Conservation (phyloP, 2,888 invertebrate species). For the Cremastobaeus sp. region DNA sequence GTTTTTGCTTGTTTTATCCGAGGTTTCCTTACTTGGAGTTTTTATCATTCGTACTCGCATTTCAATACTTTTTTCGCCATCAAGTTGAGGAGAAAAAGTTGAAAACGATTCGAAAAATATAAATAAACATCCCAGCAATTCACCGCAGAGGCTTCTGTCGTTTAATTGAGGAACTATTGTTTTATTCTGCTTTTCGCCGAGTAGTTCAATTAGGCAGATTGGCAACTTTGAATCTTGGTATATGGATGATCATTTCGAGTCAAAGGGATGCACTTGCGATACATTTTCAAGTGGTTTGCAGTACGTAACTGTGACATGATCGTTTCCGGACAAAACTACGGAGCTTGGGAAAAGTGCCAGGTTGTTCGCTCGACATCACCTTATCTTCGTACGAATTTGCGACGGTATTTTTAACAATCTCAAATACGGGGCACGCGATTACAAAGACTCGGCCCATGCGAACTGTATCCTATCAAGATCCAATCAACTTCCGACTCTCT, state of each 20-base stretch:
- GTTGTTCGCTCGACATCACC: conserved; percentile 54
- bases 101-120: too few species aligned
- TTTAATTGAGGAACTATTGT: too few species aligned
- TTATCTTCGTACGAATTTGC: conserved; percentile 59
- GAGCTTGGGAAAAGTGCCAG: conserved; percentile 66
- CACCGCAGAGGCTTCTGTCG: too few species aligned
- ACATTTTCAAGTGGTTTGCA: conserved; percentile 41
- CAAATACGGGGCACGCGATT: too few species aligned
- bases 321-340: conserved; percentile 50
- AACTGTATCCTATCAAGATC: conserved; percentile 8
- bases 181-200: not conserved
- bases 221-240: not conserved
- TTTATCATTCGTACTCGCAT: not conserved
- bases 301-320: conserved; percentile 56
- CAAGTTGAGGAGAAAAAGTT: too few species aligned
- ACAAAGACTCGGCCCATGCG: conserved; percentile 20
- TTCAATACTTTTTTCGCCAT: too few species aligned
- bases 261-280: conserved; percentile 38
- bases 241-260: conserved; percentile 3
- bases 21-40: not conserved
- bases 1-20: not conserved
- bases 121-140: too few species aligned
- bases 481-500: too few species aligned
- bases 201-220: not conserved
- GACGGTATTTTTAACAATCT: too few species aligned